Base-by-base conservation (phyloP, 2,888 invertebrate genomes). In the Sesia apiformis region DNA sequence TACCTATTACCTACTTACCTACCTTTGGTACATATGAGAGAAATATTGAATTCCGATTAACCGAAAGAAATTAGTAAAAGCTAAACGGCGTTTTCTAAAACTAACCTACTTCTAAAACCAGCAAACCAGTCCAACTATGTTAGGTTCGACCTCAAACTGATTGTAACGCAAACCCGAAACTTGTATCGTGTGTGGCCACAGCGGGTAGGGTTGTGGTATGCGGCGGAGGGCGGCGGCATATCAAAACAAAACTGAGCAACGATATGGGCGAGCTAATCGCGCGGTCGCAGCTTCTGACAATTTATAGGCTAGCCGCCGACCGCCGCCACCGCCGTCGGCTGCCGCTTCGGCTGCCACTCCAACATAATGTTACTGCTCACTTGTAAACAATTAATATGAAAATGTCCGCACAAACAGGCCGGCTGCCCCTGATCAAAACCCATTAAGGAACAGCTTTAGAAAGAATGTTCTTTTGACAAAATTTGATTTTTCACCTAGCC, bases 271-370 rank as follows among this genome's bases (percentile, higher is more conserved):
- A 70, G 70, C 80, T 81, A 82, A 82, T 81, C 81, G 72, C 75
- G 78, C 65, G 70, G 72, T 69, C 62, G 56, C 54, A 57, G 60
- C 57, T 62, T 63, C 67, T 65, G 68, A 68, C 77, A 76, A 76
- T 81, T 82, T 74, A 74, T 76, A 78, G 79, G 81, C 76, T 78
- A 74, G 72, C 77, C 79, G 70, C 76, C 65, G 66, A 23, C 23
- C 23, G 54, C 62, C 57, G 56, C 57, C 54, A 61, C 57, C 61
- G 60, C 62, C 51, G 49, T 55, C 23, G 40, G 41, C 39, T 40
- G 43, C 43, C 40, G 61, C 23, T 23, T 23, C 23, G 23, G 23
- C 23, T 23, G 23, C 23, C 23, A 23, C 23, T 23, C 23, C 2
- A 23, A 23, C 23, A 23, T 2, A 23, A 23, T 23, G 23, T 23